phyloP scores from a whole-genome alignment of 2,113 vertebrate genomes.

The Sphyrna mokarran region DNA sequence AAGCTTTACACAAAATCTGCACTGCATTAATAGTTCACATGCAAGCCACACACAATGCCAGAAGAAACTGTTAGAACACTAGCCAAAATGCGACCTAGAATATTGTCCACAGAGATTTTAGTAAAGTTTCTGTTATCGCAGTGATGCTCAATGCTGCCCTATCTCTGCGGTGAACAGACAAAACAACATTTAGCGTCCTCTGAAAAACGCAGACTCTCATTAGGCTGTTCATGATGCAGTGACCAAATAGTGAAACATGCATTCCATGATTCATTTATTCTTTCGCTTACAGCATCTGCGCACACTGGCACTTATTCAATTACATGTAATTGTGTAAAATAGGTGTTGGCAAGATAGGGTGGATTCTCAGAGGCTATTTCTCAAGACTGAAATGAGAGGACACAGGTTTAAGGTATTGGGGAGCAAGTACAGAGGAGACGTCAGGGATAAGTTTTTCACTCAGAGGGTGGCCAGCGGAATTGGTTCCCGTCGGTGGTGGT shows the following conservation, averaged over 20 bases:
- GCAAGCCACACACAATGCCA: conserved; percentile 8
- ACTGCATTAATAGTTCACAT: background rate
- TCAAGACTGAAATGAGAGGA: too few species aligned
- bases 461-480: too few species aligned
- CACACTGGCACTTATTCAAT: background rate
- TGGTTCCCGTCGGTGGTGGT: too few species aligned
- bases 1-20: background rate
- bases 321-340: background rate
- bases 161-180: background rate
- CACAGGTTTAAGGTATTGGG: too few species aligned
- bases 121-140: background rate
- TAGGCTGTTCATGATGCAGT: background rate
- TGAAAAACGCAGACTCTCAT: background rate
- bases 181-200: background rate
- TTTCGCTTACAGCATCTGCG: background rate
- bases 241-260: background rate
- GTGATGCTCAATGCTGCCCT: background rate
- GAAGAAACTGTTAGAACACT: background rate
- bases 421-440: too few species aligned
- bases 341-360: background rate
- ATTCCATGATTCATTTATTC: background rate
- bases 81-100: background rate
- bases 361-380: too few species aligned
- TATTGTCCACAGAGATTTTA: background rate
- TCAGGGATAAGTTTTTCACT: too few species aligned